Evolutionary conservation across 1,140 invertebrate genomes (phyloP), one percentile per base, ranked within the genome.

Genomic region (Achroia grisella): DNA sequence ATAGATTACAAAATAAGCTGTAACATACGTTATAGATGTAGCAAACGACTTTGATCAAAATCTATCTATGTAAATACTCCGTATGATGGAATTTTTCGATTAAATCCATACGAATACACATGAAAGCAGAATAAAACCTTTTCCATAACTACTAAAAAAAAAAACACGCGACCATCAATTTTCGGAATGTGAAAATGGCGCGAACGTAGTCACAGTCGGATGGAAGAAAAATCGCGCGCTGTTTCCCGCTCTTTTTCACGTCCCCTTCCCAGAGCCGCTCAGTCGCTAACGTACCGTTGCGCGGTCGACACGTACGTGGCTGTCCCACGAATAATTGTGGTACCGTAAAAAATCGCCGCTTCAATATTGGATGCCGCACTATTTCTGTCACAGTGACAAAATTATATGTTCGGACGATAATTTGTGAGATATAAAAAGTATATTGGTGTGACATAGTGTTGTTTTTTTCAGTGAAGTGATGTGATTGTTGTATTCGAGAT

Each of bases 301-400:
- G 35, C 1, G 10, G 35, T 4, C 2, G 10, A 14, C 35, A 37
- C 35, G 35, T n/a, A n/a, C 5, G 9, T 4, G 13, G 35, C 10
- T 1, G 12, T 15, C n/a, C 13, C 14, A 8, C 13, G 1, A 14
- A 35, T 35, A 37, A 15, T 37, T 23, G 17, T 37, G 17, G 12
- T 37, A 17, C 35, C 35, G 35, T 37, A 17, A 37, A 37, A 37
- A 37, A 17, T 35, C 11, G 2, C 17, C 17, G 14, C 11, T 35
- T 35, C 8, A 12, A 5, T 10, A n/a, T 37, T n/a, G 35, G 14
- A 37, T 37, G 35, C 35, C 35, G 35, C 17, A 37, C 35, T 37
- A 37, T 37, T 37, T 37, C 12, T 37, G 35, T 17, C 35, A 17
- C 35, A 37, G 35, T 37, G 35, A 37, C 35, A 17, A 15, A 23